Evolutionary conservation across 2,797 vertebrate genomes (phyloP).

Genomic region (Rallus crepitans): DNA sequence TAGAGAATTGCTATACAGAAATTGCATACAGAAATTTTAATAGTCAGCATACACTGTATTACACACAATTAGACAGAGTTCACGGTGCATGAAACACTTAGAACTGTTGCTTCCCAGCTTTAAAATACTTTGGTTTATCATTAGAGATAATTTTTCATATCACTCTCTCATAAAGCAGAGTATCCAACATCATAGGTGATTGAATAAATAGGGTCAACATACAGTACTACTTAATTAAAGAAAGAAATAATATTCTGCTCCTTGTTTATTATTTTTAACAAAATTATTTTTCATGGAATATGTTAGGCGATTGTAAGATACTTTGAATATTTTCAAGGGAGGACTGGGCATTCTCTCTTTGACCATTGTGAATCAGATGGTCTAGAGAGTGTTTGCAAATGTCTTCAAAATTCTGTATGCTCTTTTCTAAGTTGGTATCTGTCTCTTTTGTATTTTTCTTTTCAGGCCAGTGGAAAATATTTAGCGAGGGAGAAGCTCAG

Average conservation of each 20-base stretch:
- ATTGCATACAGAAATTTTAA: not conserved
- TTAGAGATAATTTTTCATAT: not conserved
- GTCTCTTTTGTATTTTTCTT: conserved; percentile 69
- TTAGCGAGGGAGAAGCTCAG: conserved; percentile 84
- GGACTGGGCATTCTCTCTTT: not conserved
- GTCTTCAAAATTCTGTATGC: not conserved
- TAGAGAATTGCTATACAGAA: too few relatives aligned
- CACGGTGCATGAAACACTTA: not conserved
- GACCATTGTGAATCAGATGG: conserved; percentile 7
- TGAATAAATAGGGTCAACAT: not conserved
- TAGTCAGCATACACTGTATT: not conserved
- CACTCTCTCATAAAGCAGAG: not conserved
- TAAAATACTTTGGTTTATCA: not conserved
- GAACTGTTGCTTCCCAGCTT: not conserved
- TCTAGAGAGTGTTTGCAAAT: conserved; percentile 26
- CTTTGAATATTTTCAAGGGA: conserved; percentile 51
- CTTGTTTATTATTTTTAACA: conserved; percentile 15
- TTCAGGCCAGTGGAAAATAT: conserved; percentile 87
- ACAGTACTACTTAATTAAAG: not conserved
- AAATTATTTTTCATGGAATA: conserved; percentile 15
- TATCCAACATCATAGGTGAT: not conserved
- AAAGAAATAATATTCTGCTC: not conserved
- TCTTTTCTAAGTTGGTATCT: conserved; percentile 30
- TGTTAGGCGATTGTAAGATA: conserved; percentile 3
- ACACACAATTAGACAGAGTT: not conserved